Conservation (phyloP, 1,140 invertebrate species). For the Kradibia gibbosae region DNA sequence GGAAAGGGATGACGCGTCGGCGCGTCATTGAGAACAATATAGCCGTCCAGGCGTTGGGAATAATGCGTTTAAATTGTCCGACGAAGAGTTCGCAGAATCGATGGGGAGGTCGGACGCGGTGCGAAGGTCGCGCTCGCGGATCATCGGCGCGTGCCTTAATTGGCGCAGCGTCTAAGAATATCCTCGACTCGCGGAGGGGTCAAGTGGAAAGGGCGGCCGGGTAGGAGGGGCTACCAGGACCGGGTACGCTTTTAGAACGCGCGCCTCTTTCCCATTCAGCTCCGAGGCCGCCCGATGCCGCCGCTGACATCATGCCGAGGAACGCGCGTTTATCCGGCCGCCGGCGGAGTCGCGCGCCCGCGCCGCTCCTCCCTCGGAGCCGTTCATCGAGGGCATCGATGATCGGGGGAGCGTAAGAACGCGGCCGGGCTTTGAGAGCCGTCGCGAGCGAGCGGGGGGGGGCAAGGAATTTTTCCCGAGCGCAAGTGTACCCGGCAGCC, state of each 20-base stretch:
- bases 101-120: conserved; percentile 60
- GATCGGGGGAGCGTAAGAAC: background rate
- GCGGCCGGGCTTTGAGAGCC: background rate
- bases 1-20: too few relatives aligned
- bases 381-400: background rate
- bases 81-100: conserved; percentile 43
- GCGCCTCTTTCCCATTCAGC: too few relatives aligned
- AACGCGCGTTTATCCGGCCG: background rate
- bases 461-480: background rate
- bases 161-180: conserved; percentile 64
- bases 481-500: background rate
- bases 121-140: conserved; percentile 58
- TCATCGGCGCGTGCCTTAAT: conserved; percentile 69
- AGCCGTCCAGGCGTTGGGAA: background rate
- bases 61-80: background rate
- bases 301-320: conserved; percentile 26
- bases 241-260: conserved; percentile 39
- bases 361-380: too few relatives aligned
- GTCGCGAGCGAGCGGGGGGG: background rate
- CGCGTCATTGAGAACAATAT: background rate
- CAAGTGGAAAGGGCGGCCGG: conserved; percentile 65
- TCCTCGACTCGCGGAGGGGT: conserved; percentile 60
- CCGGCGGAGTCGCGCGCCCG: too few relatives aligned
- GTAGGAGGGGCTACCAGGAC: conserved; percentile 51
- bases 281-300: conserved; percentile 24